A percentile compares a stretch with the other conserved stretches of the same genome.
Conservation (phyloP, 2,113 vertebrate genomes). For the Serilophus lunatus region DNA sequence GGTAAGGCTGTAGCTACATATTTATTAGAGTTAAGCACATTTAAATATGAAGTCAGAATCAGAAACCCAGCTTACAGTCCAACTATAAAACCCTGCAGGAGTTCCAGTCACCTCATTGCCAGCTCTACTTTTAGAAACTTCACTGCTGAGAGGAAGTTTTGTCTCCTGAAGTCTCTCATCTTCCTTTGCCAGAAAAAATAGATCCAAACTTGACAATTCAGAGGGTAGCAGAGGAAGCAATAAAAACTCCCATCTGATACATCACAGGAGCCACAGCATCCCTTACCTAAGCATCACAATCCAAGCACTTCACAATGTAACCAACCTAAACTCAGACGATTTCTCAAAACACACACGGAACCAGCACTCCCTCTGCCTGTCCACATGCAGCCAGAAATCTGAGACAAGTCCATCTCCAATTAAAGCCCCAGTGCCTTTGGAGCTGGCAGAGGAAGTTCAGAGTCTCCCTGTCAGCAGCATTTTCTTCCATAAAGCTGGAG, state of each 20-base stretch:
- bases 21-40: neutral
- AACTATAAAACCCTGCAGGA: neutral
- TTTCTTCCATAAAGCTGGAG: neutral
- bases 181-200: neutral
- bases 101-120: neutral
- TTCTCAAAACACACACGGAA: neutral
- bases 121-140: neutral
- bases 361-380: neutral
- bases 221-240: neutral
- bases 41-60: neutral
- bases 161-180: neutral
- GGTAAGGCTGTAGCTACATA: neutral
- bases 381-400: neutral
- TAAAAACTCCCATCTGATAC: neutral
- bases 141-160: slow-evolving; percentile 4
- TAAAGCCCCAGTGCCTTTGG: neutral
- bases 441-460: neutral
- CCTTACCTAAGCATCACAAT: neutral
- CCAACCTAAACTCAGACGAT: neutral
- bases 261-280: neutral
- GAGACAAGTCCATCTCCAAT: neutral
- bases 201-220: neutral
- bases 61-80: neutral
- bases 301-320: neutral
- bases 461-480: neutral